Conservation (phyloP, 2,797 vertebrate species). For the Orientallactaga sibirica region DNA sequence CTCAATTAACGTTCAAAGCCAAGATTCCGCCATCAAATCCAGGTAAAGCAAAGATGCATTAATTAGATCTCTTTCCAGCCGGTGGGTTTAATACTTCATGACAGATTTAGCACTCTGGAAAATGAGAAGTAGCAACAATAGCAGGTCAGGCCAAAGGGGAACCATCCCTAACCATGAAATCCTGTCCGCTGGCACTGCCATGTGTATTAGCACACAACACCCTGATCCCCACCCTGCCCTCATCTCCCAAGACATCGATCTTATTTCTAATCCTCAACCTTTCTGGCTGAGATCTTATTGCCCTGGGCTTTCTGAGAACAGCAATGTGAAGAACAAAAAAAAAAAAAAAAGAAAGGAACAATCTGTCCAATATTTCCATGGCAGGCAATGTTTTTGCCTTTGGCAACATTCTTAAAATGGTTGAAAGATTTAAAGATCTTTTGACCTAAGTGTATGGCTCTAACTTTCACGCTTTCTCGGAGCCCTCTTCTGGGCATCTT, state of each 20-base stretch:
- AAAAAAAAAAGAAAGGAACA: conserved; percentile 62
- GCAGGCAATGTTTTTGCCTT: conserved; percentile 57
- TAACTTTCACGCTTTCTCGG: conserved; percentile 60
- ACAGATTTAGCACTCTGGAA: conserved; percentile 60
- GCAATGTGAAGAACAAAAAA: not conserved
- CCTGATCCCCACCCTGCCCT: conserved; percentile 4
- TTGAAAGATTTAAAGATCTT: conserved; percentile 79
- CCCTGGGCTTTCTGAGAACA: conserved; percentile 74
- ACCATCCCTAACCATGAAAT: conserved; percentile 22
- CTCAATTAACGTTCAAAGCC: not conserved
- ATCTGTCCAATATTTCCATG: conserved; percentile 47
- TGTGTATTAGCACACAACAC: not conserved
- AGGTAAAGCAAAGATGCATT: conserved; percentile 50
- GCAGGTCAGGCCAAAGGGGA: conserved; percentile 13
- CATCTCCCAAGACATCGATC: conserved; percentile 61
- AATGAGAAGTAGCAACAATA: conserved; percentile 30
- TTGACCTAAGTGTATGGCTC: not conserved
- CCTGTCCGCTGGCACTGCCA: conserved; percentile 35
- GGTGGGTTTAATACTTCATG: not conserved
- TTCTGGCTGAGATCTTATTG: conserved; percentile 60
- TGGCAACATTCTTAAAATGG: conserved; percentile 58
- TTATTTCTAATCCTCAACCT: conserved; percentile 47
- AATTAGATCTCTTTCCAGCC: conserved; percentile 43
- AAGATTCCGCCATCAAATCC: conserved; percentile 51
- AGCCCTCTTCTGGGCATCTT: conserved; percentile 1